phyloP scores from a whole-genome alignment of 2,797 vertebrate species.

The Fundulus diaphanus region DNA sequence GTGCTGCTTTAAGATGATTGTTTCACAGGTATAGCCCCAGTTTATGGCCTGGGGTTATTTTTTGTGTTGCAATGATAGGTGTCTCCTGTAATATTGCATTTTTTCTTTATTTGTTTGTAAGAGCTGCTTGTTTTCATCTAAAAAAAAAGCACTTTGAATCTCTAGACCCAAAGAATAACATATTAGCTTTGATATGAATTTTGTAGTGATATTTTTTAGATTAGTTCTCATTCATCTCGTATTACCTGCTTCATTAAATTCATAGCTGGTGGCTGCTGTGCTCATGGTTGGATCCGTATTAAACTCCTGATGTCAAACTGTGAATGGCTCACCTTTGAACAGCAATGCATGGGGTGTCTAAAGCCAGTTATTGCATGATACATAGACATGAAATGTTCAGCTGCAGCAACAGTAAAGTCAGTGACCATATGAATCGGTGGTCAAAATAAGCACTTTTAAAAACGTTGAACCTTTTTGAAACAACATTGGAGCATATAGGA shows the following conservation, averaged over 20 bases:
- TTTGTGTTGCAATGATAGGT: background rate
- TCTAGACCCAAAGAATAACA: slow-evolving; percentile 33
- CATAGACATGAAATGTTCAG: slow-evolving; percentile 48
- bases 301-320: slow-evolving; percentile 59
- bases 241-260: slow-evolving; percentile 58
- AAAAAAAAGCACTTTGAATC: slow-evolving; percentile 9
- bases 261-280: slow-evolving; percentile 30
- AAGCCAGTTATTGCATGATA: slow-evolving; percentile 56
- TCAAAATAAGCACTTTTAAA: slow-evolving; percentile 11
- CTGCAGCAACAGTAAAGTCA: slow-evolving; percentile 17
- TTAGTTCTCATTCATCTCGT: slow-evolving; percentile 36
- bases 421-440: slow-evolving; percentile 21
- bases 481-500: background rate
- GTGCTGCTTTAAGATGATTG: slow-evolving; percentile 2
- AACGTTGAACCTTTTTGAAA: background rate
- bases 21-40: background rate
- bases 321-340: slow-evolving; percentile 64
- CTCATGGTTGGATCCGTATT: slow-evolving; percentile 52
- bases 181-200: slow-evolving; percentile 9
- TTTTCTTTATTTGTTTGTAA: background rate
- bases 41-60: background rate
- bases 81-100: background rate
- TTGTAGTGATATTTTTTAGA: slow-evolving; percentile 28
- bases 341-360: slow-evolving; percentile 36
- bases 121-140: background rate